These are phyloP conservation scores for Polypterus senegalus DNA, from an alignment of 2,113 vertebrate species.

Conservation along the genomic window DNA sequence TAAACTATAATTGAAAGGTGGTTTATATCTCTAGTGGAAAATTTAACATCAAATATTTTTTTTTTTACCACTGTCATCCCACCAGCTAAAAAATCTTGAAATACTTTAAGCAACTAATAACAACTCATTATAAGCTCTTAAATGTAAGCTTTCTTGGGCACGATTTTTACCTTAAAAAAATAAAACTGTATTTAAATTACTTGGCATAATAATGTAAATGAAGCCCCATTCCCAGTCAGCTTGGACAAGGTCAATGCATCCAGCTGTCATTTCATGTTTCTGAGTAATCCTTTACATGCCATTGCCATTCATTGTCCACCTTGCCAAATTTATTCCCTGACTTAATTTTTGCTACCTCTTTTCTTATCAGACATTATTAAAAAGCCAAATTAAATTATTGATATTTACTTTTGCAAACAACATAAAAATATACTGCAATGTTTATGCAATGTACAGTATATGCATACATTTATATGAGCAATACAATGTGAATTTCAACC, in stretches of 20 bases:
- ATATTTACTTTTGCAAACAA: too few species aligned
- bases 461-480: too few species aligned
- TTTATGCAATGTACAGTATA: too few species aligned
- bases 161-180: constrained; percentile 30
- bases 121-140: constrained; percentile 43
- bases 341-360: constrained; percentile 18
- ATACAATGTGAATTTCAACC: too few species aligned
- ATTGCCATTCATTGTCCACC: constrained; percentile 17
- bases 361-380: neutral
- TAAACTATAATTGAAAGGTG: neutral
- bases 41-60: too few species aligned
- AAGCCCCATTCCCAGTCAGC: constrained; percentile 36
- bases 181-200: constrained; percentile 58
- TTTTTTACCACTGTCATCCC: too few species aligned
- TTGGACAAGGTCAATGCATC: constrained; percentile 45
- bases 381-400: too few species aligned
- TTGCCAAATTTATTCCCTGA: constrained; percentile 14
- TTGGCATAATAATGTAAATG: constrained; percentile 58
- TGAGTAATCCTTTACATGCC: constrained; percentile 47
- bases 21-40: neutral
- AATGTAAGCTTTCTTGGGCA: constrained; percentile 36
- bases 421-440: too few species aligned
- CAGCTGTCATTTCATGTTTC: constrained; percentile 47
- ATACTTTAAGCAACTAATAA: constrained; percentile 2
- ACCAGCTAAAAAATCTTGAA: too few species aligned